These are phyloP conservation scores for Pseudomugil tenellus DNA, from an alignment of 2,797 vertebrate genomes.

Conservation along the genomic window DNA sequence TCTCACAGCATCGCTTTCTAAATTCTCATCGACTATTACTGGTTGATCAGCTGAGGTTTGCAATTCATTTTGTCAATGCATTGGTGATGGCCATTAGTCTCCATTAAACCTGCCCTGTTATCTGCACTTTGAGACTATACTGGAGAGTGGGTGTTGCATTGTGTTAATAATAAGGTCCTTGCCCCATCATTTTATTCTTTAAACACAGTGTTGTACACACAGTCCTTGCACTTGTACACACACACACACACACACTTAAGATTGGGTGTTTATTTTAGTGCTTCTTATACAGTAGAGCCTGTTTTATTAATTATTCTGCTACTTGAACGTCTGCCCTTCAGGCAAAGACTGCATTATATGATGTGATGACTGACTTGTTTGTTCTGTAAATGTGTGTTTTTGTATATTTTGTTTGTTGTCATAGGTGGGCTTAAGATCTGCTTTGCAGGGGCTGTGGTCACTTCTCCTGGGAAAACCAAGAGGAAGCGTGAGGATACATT, in stretches of 20 bases:
- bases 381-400: not conserved
- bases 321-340: conserved; percentile 39
- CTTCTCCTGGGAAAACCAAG: conserved; percentile 65
- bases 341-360: conserved; percentile 45
- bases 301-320: conserved; percentile 52
- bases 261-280: conserved; percentile 35
- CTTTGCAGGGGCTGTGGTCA: conserved; percentile 61
- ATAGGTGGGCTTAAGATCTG: conserved; percentile 68
- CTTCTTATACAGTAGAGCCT: conserved; percentile 34
- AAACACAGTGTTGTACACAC: conserved; percentile 24
- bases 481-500: conserved; percentile 85
- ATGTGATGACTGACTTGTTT: conserved; percentile 25
- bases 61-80: conserved; percentile 37
- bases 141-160: conserved; percentile 54
- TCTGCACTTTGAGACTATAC: conserved; percentile 42
- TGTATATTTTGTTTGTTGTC: conserved; percentile 21
- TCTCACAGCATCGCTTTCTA: conserved; percentile 16
- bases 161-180: conserved; percentile 60
- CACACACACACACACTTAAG: conserved; percentile 12
- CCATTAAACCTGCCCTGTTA: conserved; percentile 49
- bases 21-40: conserved; percentile 11
- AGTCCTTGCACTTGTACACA: conserved; percentile 19
- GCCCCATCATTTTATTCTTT: conserved; percentile 49
- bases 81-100: conserved; percentile 44
- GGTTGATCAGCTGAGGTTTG: conserved; percentile 34